These are phyloP conservation scores for Lasioglossum morio DNA, from an alignment of 2,888 invertebrate species.

Conservation along the genomic window DNA sequence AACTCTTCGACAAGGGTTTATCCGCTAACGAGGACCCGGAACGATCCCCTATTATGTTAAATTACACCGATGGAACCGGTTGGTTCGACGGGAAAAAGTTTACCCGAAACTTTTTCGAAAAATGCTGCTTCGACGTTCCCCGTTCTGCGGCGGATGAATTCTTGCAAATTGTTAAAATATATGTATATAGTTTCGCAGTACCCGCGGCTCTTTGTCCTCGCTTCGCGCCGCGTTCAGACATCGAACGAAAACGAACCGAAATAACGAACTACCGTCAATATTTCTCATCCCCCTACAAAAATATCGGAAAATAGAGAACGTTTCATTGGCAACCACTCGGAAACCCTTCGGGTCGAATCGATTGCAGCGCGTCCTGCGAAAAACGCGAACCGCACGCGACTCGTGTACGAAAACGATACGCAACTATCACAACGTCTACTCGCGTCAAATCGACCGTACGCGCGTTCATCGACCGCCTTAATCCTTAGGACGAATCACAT, in stretches of 20 bases:
- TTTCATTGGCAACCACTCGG: neutral
- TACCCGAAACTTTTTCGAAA: neutral
- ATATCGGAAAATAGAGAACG: slow-evolving; percentile 31
- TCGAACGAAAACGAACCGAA: slow-evolving; percentile 12
- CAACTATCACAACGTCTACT: neutral
- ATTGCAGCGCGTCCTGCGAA: neutral
- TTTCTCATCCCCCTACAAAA: slow-evolving; percentile 22
- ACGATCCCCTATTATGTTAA: neutral
- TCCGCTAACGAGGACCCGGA: slow-evolving; percentile 3
- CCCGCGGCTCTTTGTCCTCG: neutral
- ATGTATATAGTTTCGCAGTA: neutral
- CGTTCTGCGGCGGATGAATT: neutral
- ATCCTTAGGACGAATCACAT: slow-evolving; percentile 32
- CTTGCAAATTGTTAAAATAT: slow-evolving; percentile 1
- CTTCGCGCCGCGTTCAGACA: neutral
- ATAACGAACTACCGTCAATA: slow-evolving; percentile 14
- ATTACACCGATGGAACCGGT: neutral
- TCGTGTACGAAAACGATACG: neutral
- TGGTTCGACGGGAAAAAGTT: neutral
- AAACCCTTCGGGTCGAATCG: slow-evolving; percentile 17
- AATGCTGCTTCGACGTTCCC: neutral
- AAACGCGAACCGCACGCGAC: neutral
- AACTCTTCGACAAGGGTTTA: neutral
- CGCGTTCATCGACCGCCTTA: slow-evolving; percentile 23
- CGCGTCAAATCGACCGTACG: slow-evolving; percentile 19